Base-by-base conservation (phyloP, 2,113 vertebrate genomes). In the Rhea americana region DNA sequence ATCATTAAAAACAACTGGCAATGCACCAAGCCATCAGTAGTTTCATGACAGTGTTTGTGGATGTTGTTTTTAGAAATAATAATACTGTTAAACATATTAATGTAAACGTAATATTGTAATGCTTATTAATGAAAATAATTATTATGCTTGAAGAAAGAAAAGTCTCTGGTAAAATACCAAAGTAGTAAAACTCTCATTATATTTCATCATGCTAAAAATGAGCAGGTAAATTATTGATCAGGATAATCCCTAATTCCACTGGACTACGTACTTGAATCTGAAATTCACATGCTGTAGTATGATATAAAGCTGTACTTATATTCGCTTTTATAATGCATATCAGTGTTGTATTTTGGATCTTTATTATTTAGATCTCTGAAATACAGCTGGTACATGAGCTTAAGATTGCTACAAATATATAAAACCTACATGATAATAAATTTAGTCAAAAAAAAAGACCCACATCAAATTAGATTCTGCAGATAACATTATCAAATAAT, bases 1-100 rank as follows among this genome's bases (percentile, higher is more conserved):
- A 93, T 80, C 72, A 89, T 93, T 96, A 93, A 87, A 91, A 74
- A 85, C 73, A 93, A 82, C 0, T 94, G 88, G 72, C 66, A 80
- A 41, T 1, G 4, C 58, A 94, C 82, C 82, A 90, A 90, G 75
- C 61, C 22, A 89, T 62, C 56, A 61, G 63, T 71, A 58, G 24
- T 80, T 91, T 94, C 61, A 65, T 2, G 2, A 89, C 35, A 48
- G 88, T 79, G 50, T 25, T 58, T n/a, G 5, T 55, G 21, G 32
- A 85, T 67, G 19, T 47, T 63, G 50, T 18, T 93, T 93, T 94
- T 66, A 95, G 45, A 94, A 95, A 86, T 43, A 65, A 87, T 32
- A 76, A 76, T 35, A 56, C 43, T 5, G 3, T 78, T 73, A 56
- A 8, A 51, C 5, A 45, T 58, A 43, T 50, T 70, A 72, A 39